Evolutionary conservation across 2,113 vertebrate species (phyloP).

Genomic region (Thermophis baileyi): DNA sequence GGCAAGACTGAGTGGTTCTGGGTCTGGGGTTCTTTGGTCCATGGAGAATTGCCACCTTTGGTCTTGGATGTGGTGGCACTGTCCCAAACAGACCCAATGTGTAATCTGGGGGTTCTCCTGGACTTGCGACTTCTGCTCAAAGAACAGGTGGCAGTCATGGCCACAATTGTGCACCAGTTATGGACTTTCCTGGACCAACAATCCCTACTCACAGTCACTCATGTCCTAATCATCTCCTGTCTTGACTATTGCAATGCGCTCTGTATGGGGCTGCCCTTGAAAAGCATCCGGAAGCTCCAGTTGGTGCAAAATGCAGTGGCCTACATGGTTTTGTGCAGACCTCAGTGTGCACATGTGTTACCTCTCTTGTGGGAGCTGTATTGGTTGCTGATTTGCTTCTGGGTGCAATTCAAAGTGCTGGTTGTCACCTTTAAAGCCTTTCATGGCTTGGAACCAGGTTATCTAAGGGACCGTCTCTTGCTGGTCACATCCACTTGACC

Average conservation of each 20-base stretch:
- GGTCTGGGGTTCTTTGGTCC: background rate
- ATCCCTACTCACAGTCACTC: background rate
- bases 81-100: background rate
- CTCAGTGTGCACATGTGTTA: background rate
- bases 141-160: background rate
- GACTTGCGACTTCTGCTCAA: too few relatives aligned
- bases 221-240: background rate
- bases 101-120: background rate
- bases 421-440: background rate
- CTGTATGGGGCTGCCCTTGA: background rate
- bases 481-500: background rate
- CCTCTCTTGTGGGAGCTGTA: background rate
- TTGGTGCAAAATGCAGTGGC: background rate
- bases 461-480: background rate
- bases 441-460: too few relatives aligned
- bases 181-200: background rate
- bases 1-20: background rate
- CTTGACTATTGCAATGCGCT: background rate
- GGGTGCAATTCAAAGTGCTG: background rate
- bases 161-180: background rate
- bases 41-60: background rate
- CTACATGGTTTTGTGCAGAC: background rate
- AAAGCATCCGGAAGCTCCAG: background rate
- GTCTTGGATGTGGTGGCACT: background rate
- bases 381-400: background rate